These are phyloP conservation scores for Philypnodon macrostomus DNA, from an alignment of 2,797 vertebrate species.

Conservation along the genomic window DNA sequence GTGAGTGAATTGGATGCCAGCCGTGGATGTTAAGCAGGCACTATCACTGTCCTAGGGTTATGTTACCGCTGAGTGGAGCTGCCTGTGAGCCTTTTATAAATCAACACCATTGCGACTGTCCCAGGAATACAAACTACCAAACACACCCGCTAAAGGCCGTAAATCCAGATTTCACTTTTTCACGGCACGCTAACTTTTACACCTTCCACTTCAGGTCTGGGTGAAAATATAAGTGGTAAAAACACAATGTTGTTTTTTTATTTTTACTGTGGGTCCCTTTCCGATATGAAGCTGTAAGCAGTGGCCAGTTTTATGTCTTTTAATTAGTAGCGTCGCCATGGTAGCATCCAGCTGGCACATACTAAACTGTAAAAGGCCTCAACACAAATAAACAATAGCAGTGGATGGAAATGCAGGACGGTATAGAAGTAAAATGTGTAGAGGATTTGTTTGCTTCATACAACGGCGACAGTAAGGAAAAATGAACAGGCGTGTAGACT, in stretches of 20 bases:
- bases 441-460: neutral
- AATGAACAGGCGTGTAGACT: neutral
- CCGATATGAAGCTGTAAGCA: conserved; percentile 40
- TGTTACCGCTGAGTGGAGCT: conserved; percentile 24
- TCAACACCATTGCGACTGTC: conserved; percentile 57
- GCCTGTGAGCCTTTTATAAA: conserved; percentile 48
- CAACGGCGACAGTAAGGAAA: neutral
- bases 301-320: conserved; percentile 69
- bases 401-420: conserved; percentile 4
- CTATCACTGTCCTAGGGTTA: conserved; percentile 13
- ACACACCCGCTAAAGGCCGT: conserved; percentile 34
- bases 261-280: conserved; percentile 52
- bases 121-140: conserved; percentile 36
- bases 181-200: conserved; percentile 22
- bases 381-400: conserved; percentile 40
- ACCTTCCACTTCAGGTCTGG: conserved; percentile 24
- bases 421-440: neutral
- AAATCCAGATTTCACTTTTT: conserved; percentile 52
- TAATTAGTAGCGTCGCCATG: conserved; percentile 59
- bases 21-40: conserved; percentile 18
- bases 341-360: conserved; percentile 52
- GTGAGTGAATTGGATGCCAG: conserved; percentile 27
- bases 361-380: conserved; percentile 19
- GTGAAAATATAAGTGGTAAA: conserved; percentile 28
- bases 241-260: conserved; percentile 23